Conservation (phyloP, 2,113 vertebrate genomes). For the Arvicanthis niloticus region DNA sequence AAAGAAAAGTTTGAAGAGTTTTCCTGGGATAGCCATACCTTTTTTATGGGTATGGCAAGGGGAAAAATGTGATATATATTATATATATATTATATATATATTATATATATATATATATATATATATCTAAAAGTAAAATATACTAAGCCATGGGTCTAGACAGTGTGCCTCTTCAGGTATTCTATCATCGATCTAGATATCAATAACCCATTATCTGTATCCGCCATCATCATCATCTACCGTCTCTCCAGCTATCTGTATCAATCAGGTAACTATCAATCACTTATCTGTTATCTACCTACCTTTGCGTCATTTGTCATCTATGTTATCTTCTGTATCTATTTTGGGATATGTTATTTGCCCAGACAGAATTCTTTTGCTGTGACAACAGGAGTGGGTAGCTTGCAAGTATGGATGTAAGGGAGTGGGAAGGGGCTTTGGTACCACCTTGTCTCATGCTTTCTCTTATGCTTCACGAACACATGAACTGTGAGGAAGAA, state of each 20-base stretch:
- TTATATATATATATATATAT: no score
- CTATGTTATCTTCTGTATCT: not conserved
- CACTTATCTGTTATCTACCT: not conserved
- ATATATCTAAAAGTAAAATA: not conserved
- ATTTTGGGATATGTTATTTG: not conserved
- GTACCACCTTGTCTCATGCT: not conserved
- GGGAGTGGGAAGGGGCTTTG: not conserved
- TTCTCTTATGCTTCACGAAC: conserved; percentile 1
- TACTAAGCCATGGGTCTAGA: not conserved
- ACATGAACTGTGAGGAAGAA: not conserved
- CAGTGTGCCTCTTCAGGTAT: not conserved
- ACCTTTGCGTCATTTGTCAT: not conserved
- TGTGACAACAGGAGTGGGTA: not conserved
- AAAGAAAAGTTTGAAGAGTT: conserved; percentile 56
- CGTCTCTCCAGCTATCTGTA: not conserved
- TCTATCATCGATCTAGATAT: not conserved
- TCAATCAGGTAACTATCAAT: not conserved
- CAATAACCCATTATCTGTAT: not conserved
- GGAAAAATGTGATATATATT: not conserved
- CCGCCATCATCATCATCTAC: not conserved
- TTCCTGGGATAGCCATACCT: not conserved
- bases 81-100: no score
- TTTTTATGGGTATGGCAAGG: not conserved
- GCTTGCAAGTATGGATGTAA: not conserved
- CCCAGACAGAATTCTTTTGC: not conserved